Conservation (phyloP, 2,888 invertebrate genomes). For the Mimachlamys varia region DNA sequence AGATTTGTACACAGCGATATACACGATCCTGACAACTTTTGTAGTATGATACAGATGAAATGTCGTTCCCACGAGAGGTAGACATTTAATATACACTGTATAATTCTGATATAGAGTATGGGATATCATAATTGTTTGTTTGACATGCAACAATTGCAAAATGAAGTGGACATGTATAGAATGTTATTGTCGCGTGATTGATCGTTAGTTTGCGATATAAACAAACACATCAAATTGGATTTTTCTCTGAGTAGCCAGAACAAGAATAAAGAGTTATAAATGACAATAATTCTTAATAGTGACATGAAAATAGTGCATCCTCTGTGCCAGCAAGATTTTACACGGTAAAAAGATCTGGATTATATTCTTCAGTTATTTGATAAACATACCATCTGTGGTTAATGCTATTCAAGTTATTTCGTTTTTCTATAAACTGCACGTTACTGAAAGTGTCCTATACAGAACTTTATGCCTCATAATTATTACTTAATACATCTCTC, state of each 20-base stretch:
- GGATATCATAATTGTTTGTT: background rate
- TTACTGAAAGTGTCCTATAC: background rate
- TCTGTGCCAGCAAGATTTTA: background rate
- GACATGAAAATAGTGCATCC: background rate
- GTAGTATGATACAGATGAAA: background rate
- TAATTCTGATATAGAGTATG: background rate
- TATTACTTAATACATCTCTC: background rate
- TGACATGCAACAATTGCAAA: background rate
- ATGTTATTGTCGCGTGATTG: background rate
- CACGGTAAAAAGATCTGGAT: background rate
- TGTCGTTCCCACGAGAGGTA: background rate
- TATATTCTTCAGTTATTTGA: background rate
- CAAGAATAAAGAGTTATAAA: background rate
- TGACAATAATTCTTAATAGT: no score
- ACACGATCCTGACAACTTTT: background rate
- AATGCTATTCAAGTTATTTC: background rate
- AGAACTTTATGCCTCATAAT: background rate
- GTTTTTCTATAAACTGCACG: background rate
- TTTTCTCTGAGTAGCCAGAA: background rate
- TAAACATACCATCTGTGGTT: background rate
- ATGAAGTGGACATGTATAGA: background rate
- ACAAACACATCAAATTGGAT: background rate
- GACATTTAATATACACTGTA: background rate
- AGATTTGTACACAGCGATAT: background rate
- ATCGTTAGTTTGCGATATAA: background rate